Conservation (phyloP, 2,113 vertebrate genomes). For the Gallinago media region DNA sequence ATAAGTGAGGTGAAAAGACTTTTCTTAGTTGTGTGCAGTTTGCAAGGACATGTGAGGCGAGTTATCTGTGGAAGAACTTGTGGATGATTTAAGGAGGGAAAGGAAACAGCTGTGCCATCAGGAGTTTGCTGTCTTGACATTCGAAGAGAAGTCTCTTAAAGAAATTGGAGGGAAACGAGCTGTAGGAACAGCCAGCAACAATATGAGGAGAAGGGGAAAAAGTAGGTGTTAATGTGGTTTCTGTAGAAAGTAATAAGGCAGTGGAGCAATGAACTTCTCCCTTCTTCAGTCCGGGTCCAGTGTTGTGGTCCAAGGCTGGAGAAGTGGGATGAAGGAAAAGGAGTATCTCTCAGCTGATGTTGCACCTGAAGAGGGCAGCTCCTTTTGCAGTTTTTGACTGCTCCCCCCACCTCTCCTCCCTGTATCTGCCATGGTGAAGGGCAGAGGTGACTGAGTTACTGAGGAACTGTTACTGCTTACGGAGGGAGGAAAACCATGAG, state of each 20-base stretch:
- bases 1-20: background rate
- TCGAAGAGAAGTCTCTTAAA: background rate
- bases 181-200: background rate
- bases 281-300: background rate
- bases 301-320: background rate
- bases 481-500: background rate
- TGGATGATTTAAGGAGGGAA: background rate
- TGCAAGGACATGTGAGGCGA: background rate
- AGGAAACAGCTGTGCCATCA: background rate
- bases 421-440: too few relatives aligned
- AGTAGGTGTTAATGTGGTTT: background rate
- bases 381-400: background rate
- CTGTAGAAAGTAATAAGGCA: background rate
- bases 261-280: background rate
- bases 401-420: fast-evolving
- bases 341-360: background rate
- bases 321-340: background rate
- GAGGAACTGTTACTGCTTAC: fast-evolving
- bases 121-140: background rate
- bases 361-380: background rate
- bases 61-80: background rate
- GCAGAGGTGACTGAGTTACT: background rate
- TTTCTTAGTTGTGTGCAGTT: background rate
- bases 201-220: background rate
- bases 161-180: background rate